These are phyloP conservation scores for Coptotermes formosanus DNA, from an alignment of 1,140 invertebrate genomes.

Conservation along the genomic window DNA sequence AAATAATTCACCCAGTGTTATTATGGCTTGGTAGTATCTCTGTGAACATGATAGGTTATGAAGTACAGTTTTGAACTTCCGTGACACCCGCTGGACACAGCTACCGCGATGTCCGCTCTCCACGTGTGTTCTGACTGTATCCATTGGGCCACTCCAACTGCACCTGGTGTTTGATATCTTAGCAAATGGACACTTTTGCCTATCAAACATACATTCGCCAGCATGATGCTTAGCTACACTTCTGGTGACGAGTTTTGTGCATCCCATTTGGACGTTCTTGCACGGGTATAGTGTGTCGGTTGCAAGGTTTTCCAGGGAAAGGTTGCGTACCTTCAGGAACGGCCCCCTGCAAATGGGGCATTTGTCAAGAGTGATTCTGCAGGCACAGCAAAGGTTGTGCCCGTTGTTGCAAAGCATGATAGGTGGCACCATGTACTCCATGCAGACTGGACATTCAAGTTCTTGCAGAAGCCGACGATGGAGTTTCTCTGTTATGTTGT, in stretches of 20 bases:
- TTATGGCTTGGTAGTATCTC: not conserved
- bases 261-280: conserved; percentile 46
- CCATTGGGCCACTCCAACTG: not conserved
- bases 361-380: conserved; percentile 61
- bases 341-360: conserved; percentile 73
- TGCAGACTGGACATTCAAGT: conserved; percentile 78
- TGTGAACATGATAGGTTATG: not conserved
- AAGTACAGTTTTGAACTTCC: not conserved
- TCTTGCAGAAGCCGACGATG: not conserved
- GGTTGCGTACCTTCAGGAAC: conserved; percentile 68
- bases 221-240: not conserved
- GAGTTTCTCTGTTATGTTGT: not conserved
- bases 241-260: conserved; percentile 36
- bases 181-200: not conserved
- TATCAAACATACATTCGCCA: not conserved
- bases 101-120: not conserved
- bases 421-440: conserved; percentile 72
- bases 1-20: not conserved
- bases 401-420: conserved; percentile 73
- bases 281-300: conserved; percentile 42
- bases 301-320: conserved; percentile 65
- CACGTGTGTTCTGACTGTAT: not conserved
- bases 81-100: not conserved
- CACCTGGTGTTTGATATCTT: not conserved
- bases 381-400: conserved; percentile 71